Conservation (phyloP, 2,797 vertebrate genomes). For the Hydrophis major region DNA sequence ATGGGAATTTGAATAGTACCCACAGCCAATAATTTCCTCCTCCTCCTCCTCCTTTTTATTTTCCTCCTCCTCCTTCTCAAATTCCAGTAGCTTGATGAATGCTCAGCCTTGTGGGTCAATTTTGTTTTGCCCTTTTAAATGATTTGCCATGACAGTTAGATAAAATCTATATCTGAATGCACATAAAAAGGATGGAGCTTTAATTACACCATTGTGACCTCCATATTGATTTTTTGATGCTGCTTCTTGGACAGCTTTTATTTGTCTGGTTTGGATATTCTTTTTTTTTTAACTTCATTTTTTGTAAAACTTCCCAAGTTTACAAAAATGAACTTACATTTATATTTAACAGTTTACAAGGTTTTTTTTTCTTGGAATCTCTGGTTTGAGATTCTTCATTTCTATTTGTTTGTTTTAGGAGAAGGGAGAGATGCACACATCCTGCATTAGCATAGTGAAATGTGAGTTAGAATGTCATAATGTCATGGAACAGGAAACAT, state of each 20-base stretch:
- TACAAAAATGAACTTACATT: not conserved
- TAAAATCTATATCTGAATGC: not conserved
- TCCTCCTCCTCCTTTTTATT: too few relatives aligned
- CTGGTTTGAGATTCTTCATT: not conserved
- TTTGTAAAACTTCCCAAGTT: not conserved
- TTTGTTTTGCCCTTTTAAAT: not conserved
- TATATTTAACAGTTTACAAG: not conserved
- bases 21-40: not conserved
- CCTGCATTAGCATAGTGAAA: not conserved
- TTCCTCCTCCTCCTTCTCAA: not conserved
- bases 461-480: not conserved
- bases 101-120: not conserved
- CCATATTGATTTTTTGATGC: not conserved
- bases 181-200: not conserved
- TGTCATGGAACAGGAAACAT: not conserved
- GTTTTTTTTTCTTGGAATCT: not conserved
- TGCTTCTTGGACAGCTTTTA: not conserved
- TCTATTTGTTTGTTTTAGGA: not conserved
- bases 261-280: not conserved
- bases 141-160: not conserved
- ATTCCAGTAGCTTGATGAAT: not conserved
- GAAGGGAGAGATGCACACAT: too few relatives aligned
- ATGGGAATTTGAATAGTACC: conserved; percentile 3
- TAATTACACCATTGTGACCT: not conserved
- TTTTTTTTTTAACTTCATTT: not conserved